phyloP scores from a whole-genome alignment of 2,113 vertebrate genomes.

The Salvator merianae region DNA sequence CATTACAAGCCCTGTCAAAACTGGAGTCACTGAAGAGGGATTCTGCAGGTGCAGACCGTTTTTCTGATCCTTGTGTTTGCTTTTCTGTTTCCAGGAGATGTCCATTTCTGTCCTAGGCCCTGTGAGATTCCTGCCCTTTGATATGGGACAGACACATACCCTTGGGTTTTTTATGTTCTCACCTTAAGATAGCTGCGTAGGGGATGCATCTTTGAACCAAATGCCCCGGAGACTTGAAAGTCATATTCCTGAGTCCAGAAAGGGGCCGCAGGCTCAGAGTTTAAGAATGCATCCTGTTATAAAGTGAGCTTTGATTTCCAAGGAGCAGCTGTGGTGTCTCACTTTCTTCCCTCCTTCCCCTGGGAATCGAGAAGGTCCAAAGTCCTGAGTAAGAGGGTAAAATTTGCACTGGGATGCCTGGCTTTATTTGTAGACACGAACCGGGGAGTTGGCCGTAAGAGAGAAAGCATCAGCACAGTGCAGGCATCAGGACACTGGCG shows the following conservation, averaged over 20 bases:
- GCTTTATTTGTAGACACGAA: neutral
- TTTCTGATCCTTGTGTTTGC: neutral
- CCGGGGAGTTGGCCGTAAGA: neutral
- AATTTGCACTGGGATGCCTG: neutral
- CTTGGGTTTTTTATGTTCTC: neutral
- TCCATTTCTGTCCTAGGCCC: neutral
- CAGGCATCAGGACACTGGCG: neutral
- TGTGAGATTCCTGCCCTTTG: neutral
- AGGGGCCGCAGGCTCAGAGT: neutral
- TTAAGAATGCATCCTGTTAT: neutral
- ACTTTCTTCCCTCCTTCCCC: neutral
- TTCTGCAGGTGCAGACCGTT: neutral
- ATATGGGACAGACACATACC: no score
- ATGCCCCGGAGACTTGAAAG: neutral
- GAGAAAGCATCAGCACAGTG: neutral
- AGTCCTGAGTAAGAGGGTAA: neutral
- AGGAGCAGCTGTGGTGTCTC: slow-evolving; percentile 9
- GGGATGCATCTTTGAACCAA: neutral
- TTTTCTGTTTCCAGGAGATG: neutral
- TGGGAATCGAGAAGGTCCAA: neutral
- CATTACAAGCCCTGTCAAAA: neutral
- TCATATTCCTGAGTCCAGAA: neutral
- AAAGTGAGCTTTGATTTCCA: neutral
- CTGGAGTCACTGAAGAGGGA: neutral
- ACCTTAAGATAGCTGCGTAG: neutral